These are phyloP conservation scores for Sphaerophoria taeniata DNA, from an alignment of 2,888 invertebrate species.

Conservation along the genomic window DNA sequence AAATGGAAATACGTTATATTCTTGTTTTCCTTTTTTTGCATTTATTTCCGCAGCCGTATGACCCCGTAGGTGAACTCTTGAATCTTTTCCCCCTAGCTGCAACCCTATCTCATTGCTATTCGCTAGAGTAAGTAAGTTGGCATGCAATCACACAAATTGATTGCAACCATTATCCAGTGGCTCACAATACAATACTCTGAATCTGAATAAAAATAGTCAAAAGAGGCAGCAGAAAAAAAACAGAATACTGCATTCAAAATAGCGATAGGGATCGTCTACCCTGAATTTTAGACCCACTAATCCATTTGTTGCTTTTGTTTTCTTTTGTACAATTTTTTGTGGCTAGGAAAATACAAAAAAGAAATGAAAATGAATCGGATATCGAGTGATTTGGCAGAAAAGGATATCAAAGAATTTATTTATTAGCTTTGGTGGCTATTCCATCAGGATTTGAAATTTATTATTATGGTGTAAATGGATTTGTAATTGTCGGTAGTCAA, in stretches of 20 bases:
- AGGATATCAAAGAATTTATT: constrained; percentile 26
- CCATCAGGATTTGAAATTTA: constrained; percentile 6
- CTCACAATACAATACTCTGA: constrained; percentile 11
- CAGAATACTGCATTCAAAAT: constrained; percentile 23
- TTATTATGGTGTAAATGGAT: constrained; percentile 1
- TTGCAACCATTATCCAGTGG: constrained; percentile 45
- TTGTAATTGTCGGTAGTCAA: neutral
- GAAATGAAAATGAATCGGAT: neutral
- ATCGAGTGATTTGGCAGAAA: constrained; percentile 11
- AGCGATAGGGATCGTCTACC: constrained; percentile 50
- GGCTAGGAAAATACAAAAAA: neutral
- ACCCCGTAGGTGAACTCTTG: constrained; percentile 54
- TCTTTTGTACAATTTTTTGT: neutral
- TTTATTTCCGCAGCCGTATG: constrained; percentile 40
- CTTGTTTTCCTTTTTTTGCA: neutral
- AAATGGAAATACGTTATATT: constrained; percentile 38
- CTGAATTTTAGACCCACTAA: constrained; percentile 29
- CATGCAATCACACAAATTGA: constrained; percentile 63
- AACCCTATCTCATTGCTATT: neutral
- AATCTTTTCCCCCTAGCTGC: neutral
- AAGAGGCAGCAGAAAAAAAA: neutral
- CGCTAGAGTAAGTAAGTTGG: constrained; percentile 26
- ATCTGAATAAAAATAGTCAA: constrained; percentile 4
- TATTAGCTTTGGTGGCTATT: constrained; percentile 10
- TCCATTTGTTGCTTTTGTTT: constrained; percentile 54